Percentiles rank a stretch among this genome's conserved stretches.
phyloP scores from a whole-genome alignment of 1,140 invertebrate genomes.

The Hyphantria cunea region DNA sequence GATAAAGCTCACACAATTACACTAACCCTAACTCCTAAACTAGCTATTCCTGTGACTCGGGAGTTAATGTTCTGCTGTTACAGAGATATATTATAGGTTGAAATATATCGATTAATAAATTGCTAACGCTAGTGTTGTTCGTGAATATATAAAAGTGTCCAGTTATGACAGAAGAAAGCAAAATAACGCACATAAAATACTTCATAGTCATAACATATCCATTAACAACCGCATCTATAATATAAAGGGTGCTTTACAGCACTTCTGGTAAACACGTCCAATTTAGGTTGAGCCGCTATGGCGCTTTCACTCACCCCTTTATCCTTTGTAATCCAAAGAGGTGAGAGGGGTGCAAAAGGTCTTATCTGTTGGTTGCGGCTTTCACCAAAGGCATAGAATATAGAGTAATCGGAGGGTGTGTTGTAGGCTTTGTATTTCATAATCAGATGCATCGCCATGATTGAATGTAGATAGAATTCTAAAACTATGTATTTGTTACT shows the following conservation, averaged over 20 bases:
- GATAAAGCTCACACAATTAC: too few relatives aligned
- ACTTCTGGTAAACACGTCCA: slow-evolving; percentile 63
- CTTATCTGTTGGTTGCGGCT: slow-evolving; percentile 34
- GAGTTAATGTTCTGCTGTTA: too few relatives aligned
- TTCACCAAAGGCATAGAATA: slow-evolving; percentile 33
- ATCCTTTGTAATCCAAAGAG: slow-evolving; percentile 50
- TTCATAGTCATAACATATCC: slow-evolving; percentile 26
- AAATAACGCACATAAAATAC: too few relatives aligned
- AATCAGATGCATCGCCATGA: slow-evolving; percentile 46
- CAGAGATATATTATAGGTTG: too few relatives aligned
- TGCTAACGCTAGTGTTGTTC: too few relatives aligned
- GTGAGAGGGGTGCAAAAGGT: slow-evolving; percentile 32
- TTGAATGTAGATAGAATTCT: slow-evolving; percentile 32
- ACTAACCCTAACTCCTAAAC: too few relatives aligned
- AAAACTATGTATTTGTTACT: background rate
- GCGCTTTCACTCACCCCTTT: slow-evolving; percentile 52
- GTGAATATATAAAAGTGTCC: too few relatives aligned
- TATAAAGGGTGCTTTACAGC: slow-evolving; percentile 41
- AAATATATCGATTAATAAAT: too few relatives aligned
- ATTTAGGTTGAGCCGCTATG: slow-evolving; percentile 48
- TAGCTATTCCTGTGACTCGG: too few relatives aligned
- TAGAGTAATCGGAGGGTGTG: slow-evolving; percentile 33
- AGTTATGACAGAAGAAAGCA: too few relatives aligned
- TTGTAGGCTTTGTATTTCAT: slow-evolving; percentile 42
- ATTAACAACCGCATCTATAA: slow-evolving; percentile 27